phyloP scores from a whole-genome alignment of 2,113 vertebrate species.

The Oophaga pumilio region DNA sequence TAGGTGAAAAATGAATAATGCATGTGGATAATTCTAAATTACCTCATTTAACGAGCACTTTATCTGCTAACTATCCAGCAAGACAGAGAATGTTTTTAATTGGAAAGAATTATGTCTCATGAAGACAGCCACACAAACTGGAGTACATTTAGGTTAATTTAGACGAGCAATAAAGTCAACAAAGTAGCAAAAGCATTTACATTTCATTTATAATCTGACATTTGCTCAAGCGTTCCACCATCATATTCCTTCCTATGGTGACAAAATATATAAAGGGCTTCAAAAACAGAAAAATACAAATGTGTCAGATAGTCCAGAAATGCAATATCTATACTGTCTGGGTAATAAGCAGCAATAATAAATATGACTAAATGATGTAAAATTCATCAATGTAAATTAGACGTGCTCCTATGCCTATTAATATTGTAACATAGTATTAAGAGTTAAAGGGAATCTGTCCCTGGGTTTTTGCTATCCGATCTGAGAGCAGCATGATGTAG shows the following conservation, averaged over 20 bases:
- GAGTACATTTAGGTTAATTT: constrained; percentile 23
- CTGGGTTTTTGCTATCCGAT: too few species aligned
- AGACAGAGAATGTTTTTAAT: constrained; percentile 48
- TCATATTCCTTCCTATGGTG: background rate
- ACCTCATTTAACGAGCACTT: constrained; percentile 30
- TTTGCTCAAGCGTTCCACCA: constrained; percentile 1
- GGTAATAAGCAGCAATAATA: background rate
- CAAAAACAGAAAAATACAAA: background rate
- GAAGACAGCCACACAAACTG: constrained; percentile 24
- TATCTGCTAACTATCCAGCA: constrained; percentile 51
- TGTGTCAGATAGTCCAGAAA: background rate
- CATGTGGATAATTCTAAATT: constrained; percentile 58
- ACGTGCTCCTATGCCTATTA: background rate
- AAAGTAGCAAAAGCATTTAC: constrained; percentile 26
- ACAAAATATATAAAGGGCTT: background rate
- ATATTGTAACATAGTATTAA: background rate
- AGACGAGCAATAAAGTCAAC: constrained; percentile 29
- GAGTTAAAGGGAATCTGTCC: background rate
- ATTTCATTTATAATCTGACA: constrained; percentile 16
- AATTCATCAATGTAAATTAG: background rate
- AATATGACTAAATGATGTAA: background rate
- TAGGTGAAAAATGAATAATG: constrained; percentile 57
- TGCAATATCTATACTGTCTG: too few species aligned
- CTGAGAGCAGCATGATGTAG: too few species aligned
- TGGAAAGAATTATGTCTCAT: constrained; percentile 26